Percentiles rank a stretch among this genome's conserved stretches.
Conservation (phyloP, 2,888 invertebrate genomes). For the Drosophila hamatofila region DNA sequence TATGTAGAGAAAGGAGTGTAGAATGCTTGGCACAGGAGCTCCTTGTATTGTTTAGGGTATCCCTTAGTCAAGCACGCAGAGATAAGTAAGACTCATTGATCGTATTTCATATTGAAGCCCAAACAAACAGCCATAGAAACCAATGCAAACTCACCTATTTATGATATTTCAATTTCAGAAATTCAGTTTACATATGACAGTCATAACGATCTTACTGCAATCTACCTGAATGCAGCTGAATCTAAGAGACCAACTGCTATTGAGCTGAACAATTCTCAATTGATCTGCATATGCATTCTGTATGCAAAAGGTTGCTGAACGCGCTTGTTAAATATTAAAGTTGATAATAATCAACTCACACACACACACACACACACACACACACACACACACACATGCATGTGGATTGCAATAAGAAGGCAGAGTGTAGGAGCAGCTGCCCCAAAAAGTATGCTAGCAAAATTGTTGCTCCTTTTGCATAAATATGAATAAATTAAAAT, state of each 20-base stretch:
- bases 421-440: slow-evolving; percentile 34
- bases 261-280: background rate
- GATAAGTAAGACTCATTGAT: too few species aligned
- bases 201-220: too few species aligned
- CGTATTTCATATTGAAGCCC: too few species aligned
- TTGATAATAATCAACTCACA: slow-evolving; percentile 49
- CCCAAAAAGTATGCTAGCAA: slow-evolving; percentile 65
- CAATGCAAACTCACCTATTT: too few species aligned
- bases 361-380: slow-evolving; percentile 13
- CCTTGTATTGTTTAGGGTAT: too few species aligned
- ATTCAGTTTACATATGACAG: too few species aligned
- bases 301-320: slow-evolving; percentile 8
- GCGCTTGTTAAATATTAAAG: slow-evolving; percentile 49
- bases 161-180: too few species aligned
- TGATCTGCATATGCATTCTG: slow-evolving; percentile 7
- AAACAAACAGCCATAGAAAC: too few species aligned
- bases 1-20: too few species aligned
- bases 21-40: too few species aligned
- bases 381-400: slow-evolving; percentile 6
- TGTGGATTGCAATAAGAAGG: slow-evolving; percentile 20
- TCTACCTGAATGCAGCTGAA: too few species aligned
- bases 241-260: background rate
- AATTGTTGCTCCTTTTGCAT: slow-evolving; percentile 77
- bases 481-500: slow-evolving; percentile 80
- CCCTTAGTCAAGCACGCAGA: too few species aligned